These are phyloP conservation scores for Falco columbarius DNA, from an alignment of 2,797 vertebrate genomes.

Conservation along the genomic window DNA sequence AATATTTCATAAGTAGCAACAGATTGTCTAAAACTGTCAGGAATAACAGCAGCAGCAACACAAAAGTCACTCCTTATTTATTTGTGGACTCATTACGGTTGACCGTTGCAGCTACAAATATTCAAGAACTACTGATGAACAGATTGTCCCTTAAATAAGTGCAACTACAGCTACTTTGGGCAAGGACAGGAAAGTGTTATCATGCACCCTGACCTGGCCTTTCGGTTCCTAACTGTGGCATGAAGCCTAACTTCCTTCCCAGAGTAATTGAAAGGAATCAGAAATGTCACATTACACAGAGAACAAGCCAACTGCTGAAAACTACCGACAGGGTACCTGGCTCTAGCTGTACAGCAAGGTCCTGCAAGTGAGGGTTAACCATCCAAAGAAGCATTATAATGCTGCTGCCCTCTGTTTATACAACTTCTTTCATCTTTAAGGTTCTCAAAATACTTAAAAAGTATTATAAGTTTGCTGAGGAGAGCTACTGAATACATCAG, in stretches of 20 bases:
- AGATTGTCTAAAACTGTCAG: conserved; percentile 38
- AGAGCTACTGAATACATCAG: neutral
- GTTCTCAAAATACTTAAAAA: neutral
- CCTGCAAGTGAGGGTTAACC: neutral
- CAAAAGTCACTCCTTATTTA: conserved; percentile 24
- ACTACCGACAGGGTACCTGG: conserved; percentile 9
- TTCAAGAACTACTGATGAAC: conserved; percentile 26
- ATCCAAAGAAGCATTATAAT: neutral
- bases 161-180: conserved; percentile 53
- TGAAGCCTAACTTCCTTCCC: conserved; percentile 36
- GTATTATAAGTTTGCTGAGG: neutral
- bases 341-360: neutral
- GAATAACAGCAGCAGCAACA: neutral
- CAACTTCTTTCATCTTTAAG: neutral
- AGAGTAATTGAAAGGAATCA: conserved; percentile 60
- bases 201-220: neutral
- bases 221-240: conserved; percentile 26
- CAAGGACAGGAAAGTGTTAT: conserved; percentile 45
- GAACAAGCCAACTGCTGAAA: conserved; percentile 54
- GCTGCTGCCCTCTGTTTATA: conserved; percentile 18
- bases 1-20: conserved; percentile 54
- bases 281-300: conserved; percentile 7
- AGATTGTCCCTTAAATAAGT: conserved; percentile 50
- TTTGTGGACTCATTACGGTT: neutral
- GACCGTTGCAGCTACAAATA: conserved; percentile 29